phyloP scores from a whole-genome alignment of 2,797 vertebrate genomes.

The Notolepis coatsorum region DNA sequence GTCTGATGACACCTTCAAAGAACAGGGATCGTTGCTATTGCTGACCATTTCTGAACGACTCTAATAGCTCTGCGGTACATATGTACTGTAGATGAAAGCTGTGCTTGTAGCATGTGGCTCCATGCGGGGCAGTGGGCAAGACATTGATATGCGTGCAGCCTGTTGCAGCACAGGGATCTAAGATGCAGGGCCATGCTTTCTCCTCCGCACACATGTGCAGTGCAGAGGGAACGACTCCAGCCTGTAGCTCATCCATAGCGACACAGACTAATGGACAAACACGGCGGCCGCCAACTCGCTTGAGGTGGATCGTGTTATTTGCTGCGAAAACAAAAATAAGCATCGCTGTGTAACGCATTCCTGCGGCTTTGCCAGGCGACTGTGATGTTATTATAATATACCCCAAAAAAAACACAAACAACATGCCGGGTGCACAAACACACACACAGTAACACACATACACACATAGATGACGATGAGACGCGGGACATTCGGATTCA shows the following conservation, averaged over 20 bases:
- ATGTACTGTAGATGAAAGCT: no score
- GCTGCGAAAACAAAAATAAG: not conserved
- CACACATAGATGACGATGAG: slow-evolving; percentile 12
- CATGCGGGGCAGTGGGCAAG: slow-evolving; percentile 8
- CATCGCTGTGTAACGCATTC: not conserved
- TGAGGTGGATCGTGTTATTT: not conserved
- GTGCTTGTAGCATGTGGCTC: not conserved
- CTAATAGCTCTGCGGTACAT: no score
- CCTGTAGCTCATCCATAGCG: not conserved
- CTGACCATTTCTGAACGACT: slow-evolving; percentile 50
- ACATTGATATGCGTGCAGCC: slow-evolving; percentile 35
- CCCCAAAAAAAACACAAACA: slow-evolving; percentile 3
- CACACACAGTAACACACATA: slow-evolving; percentile 26
- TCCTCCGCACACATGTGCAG: not conserved
- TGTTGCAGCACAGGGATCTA: not conserved
- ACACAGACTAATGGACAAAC: not conserved
- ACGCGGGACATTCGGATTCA: slow-evolving; percentile 50
- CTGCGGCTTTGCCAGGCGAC: not conserved
- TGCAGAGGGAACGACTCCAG: not conserved
- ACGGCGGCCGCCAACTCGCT: not conserved
- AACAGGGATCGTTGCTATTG: slow-evolving; percentile 11
- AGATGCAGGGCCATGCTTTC: slow-evolving; percentile 13
- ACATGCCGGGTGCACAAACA: slow-evolving; percentile 14
- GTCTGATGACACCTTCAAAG: no score
- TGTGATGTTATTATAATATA: no score